Conservation (phyloP, 2,797 vertebrate species). For the Pseudochirops cupreus region DNA sequence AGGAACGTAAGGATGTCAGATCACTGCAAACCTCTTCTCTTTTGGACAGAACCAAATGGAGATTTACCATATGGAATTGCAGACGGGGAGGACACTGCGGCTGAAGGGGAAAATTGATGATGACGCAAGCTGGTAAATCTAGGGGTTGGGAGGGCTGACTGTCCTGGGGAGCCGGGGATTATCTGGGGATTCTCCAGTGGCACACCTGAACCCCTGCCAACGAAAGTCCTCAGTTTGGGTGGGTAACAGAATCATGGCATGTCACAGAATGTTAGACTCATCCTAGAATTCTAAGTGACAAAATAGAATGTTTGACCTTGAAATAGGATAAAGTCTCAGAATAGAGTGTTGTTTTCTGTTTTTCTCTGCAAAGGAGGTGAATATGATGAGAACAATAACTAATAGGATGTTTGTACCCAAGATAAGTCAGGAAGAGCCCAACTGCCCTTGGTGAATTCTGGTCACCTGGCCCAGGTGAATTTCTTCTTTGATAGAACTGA, state of each 20-base stretch:
- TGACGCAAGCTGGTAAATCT: slow-evolving; percentile 77
- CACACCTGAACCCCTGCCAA: neutral
- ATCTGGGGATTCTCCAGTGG: neutral
- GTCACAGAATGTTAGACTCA: neutral
- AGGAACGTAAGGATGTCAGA: neutral
- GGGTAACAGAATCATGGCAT: neutral
- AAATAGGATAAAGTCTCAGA: neutral
- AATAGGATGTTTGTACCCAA: neutral
- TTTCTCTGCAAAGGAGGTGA: neutral
- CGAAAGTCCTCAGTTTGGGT: neutral
- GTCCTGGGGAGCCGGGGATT: neutral
- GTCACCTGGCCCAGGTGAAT: neutral
- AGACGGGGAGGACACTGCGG: slow-evolving; percentile 87
- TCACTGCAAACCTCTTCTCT: slow-evolving; percentile 23
- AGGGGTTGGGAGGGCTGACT: neutral
- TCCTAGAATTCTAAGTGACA: neutral
- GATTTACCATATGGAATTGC: slow-evolving; percentile 87
- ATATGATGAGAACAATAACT: neutral
- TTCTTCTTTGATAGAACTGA: neutral
- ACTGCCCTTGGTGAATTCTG: neutral
- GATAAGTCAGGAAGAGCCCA: neutral
- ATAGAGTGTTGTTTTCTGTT: neutral
- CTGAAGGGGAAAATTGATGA: slow-evolving; percentile 87
- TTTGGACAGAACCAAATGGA: slow-evolving; percentile 86
- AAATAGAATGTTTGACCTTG: neutral